Percentiles rank a stretch among this genome's conserved stretches.
Evolutionary conservation across 2,888 invertebrate species (phyloP).

Genomic region (Mellilla xanthometata): DNA sequence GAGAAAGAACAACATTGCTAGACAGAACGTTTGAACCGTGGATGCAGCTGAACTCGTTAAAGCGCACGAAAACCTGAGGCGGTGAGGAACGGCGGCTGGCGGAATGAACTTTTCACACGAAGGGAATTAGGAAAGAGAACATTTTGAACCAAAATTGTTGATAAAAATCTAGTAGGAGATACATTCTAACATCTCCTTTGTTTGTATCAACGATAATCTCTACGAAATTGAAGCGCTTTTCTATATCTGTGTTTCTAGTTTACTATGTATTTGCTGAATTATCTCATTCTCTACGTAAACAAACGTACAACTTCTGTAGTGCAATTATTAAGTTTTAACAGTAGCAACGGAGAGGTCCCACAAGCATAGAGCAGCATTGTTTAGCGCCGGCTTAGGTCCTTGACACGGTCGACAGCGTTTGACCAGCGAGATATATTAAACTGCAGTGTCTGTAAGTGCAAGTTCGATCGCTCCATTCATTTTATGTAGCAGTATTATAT

Average conservation of each 20-base stretch:
- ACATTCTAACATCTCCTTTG: too few relatives aligned
- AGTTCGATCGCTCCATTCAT: too few relatives aligned
- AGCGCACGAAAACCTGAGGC: conserved; percentile 13
- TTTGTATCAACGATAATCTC: too few relatives aligned
- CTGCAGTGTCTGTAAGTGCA: conserved; percentile 23
- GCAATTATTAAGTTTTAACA: conserved; percentile 12
- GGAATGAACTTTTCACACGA: conserved; percentile 14
- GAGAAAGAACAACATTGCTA: not conserved
- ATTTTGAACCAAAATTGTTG: not conserved
- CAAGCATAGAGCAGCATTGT: conserved; percentile 10
- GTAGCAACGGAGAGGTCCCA: not conserved
- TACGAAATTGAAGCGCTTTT: too few relatives aligned
- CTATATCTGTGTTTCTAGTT: too few relatives aligned
- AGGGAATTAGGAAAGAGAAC: conserved; percentile 1
- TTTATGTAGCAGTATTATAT: too few relatives aligned
- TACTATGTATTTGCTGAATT: too few relatives aligned
- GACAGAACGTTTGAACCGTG: not conserved
- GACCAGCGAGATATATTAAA: conserved; percentile 34
- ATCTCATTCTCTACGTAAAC: too few relatives aligned
- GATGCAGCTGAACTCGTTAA: conserved; percentile 17
- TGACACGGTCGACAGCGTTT: conserved; percentile 35
- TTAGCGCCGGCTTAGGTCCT: conserved; percentile 31
- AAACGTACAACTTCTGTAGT: conserved; percentile 2
- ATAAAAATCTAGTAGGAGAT: not conserved
- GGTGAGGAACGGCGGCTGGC: conserved; percentile 4